Evolutionary conservation across 35 echinoderm and acorn worm genomes (phyloP), one percentile per base, ranked within the genome.

Genomic region (Heliocidaris tuberculata): DNA sequence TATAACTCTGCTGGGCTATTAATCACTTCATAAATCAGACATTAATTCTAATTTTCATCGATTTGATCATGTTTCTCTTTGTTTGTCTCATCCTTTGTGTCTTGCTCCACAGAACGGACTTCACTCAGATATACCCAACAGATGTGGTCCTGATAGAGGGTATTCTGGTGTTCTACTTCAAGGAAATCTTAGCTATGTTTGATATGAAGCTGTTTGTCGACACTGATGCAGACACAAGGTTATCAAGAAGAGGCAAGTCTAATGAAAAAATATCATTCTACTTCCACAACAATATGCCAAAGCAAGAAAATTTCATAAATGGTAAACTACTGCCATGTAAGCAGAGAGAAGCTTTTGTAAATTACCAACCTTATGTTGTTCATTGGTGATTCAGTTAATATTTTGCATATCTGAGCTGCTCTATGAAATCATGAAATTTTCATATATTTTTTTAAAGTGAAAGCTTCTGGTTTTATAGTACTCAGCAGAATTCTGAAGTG

Each of bases 201-300:
- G 93, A 99, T 6, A 99, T 99, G 98, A 99, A 99, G 85, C 92
- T 99, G 4, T 99, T 99, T 94, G 98, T 99, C 9, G 98, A 99
- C 96, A 97, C 98, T 42, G 98, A 99, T 95, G 97, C 98, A 85
- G 98, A 99, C 71, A 99, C 98, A 85, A 97, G 98, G 92, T 90
- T 99, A 86, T 99, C 98, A 88, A 99, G 98, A 95, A 97, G 98
- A 97, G 98, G 98, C 97, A 31, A 86, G 92, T n/a, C 15, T 1
- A 32, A 15, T 31, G 70, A 35, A 24, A 19, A 48, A 42, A 42
- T 42, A 42, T 42, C 35, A 42, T 42, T 42, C 35, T 42, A 42
- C 35, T 42, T 42, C 89, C 5, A 29, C 42, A 92, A 92, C 24
- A 35, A 19, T 17, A 92, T 42, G 32, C 42, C 42, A 47, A 92